Base-by-base conservation (phyloP, 2,888 invertebrate genomes). In the Mythimna albipuncta region DNA sequence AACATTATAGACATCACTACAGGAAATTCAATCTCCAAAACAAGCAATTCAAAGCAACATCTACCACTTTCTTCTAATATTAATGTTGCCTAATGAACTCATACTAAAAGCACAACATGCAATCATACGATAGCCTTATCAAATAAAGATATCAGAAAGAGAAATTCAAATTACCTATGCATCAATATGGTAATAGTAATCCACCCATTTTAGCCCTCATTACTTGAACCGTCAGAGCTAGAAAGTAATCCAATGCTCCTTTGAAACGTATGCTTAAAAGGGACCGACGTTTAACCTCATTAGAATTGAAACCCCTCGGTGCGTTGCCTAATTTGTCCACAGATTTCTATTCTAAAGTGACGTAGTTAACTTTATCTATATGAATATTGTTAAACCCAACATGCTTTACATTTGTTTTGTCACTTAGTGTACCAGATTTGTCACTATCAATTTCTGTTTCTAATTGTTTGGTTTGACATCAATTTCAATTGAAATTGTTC, bases 361-460 rank as follows among this genome's bases (percentile, higher is more conserved):
- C 67, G 72, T 76, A 83, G 85, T 86, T 85, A 82, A 77, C 65
- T 74, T 84, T 87, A 87, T 87, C 87, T 87, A 82, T 83, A 87
- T 85, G 84, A 81, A 81, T 87, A 88, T 85, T 83, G 81, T 83
- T 64, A 67, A 64, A 65, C 68, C 9, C 72, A 52, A 67, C 35
- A 74, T 71, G 66, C 62, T 69, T 72, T 74, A 78, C 72, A 76
- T 82, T 85, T 78, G 79, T 83, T 82, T 83, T 81, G 81, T 83
- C 77, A 77, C 77, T 80, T 70, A 78, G 66, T 72, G 69, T 69
- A 70, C 69, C 63, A 66, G 79, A 84, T 82, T 84, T 85, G 84
- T 85, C 84, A 76, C 58, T 75, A 77, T 84, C 79, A 82, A 79
- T 85, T 64, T 81, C 47, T 64, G 73, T 83, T 68, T 84, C 61